Conservation (phyloP, 2,888 invertebrate species). For the Patella depressa region DNA sequence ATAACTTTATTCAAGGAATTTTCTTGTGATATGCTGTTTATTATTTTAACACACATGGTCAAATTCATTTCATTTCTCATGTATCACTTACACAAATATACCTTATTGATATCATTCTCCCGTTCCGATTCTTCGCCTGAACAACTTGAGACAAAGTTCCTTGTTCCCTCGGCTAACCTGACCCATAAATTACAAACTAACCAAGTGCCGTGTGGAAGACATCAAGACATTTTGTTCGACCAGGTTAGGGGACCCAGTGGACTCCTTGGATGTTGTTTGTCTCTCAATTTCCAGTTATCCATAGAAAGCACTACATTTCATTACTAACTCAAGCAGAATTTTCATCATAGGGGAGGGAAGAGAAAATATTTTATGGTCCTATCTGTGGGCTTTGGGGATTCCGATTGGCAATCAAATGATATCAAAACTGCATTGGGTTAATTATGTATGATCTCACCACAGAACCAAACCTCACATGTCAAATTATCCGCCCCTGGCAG, state of each 20-base stretch:
- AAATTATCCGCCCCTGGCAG: constrained; percentile 5
- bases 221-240: neutral
- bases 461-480: constrained; percentile 12
- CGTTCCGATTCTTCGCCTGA: too few relatives aligned
- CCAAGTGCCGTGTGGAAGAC: neutral
- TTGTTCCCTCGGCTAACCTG: too few relatives aligned
- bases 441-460: constrained; percentile 5
- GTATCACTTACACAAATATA: too few relatives aligned
- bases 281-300: neutral
- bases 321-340: neutral
- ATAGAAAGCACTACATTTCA: neutral
- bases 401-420: neutral
- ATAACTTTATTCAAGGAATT: too few relatives aligned
- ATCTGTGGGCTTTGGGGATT: neutral
- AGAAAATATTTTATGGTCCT: constrained; percentile 7
- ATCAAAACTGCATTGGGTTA: constrained; percentile 11
- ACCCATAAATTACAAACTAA: too few relatives aligned
- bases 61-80: too few relatives aligned
- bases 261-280: neutral
- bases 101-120: too few relatives aligned
- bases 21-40: too few relatives aligned
- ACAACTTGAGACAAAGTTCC: too few relatives aligned
- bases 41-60: too few relatives aligned
- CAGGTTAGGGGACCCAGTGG: neutral
- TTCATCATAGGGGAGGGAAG: neutral